Evolutionary conservation across 2,113 vertebrate genomes (phyloP), one percentile per base, ranked within the genome.

Genomic region (Cyprinus carpio): DNA sequence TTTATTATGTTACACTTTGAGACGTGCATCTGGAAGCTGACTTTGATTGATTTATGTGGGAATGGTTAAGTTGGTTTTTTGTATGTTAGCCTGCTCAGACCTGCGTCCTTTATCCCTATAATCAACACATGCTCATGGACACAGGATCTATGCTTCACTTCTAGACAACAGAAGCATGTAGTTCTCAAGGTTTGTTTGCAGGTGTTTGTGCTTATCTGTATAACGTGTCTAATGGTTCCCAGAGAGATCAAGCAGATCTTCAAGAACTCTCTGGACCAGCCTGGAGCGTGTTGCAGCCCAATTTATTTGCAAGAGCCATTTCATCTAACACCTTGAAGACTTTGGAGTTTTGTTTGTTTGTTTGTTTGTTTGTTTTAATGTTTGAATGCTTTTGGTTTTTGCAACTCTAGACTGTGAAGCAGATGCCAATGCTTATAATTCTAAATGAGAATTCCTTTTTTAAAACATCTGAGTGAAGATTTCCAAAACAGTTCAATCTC

Each of bases 141-240:
- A 58, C 13, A 29, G 34, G 29, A n/a, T 37, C 20, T 62, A 8
- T 58, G 29, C 27, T 2, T n/a, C 75, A 56, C 75, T 31, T 31
- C n/a, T 29, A 75, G 31, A 71, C 46, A 51, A 81, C 77, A 56
- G 54, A 74, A 37, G 34, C 51, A 15, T 54, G 49, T 37, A 43
- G 64, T 86, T 81, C 29, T 64, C 74, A 62, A 82, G 11, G 37
- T 67, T 64, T 83, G 43, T 88, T 85, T 83, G 62, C 37, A 54
- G 75, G 67, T 76, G 40, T 75, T 49, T 85, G 46, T 25, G 15
- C 72, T 72, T 76, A 76, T 76, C 75, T 29, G 49, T 54, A 69
- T 58, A 62, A 62, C 37, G 4, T 74, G 65, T 56, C 77, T 74
- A 77, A 86, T 40, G 37, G 40, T 29, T 86, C 74, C 75, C 85